A percentile compares a stretch with the other conserved stretches of the same genome.
phyloP scores from a whole-genome alignment of 2,888 invertebrate genomes.

The Nemotelus pantherinus region DNA sequence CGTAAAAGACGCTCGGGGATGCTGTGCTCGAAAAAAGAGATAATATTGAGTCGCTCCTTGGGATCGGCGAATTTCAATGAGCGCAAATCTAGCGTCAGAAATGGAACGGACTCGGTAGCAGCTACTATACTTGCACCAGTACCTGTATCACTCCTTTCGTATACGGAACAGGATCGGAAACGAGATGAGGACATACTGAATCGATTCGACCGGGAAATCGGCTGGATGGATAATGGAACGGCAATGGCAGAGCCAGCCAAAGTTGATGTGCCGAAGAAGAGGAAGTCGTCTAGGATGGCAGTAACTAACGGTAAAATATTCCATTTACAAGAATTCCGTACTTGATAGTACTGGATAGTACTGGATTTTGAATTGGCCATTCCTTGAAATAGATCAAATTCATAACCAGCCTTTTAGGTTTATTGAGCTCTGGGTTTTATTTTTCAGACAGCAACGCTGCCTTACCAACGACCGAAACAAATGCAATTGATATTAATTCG shows the following conservation, averaged over 20 bases:
- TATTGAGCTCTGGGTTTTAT: not conserved
- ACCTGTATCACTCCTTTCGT: not conserved
- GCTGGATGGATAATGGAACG: not conserved
- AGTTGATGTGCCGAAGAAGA: not conserved
- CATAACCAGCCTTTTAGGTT: too few species aligned
- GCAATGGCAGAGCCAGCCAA: not conserved
- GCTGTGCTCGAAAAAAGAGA: conserved; percentile 25
- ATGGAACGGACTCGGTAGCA: too few species aligned
- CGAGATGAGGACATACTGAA: conserved; percentile 30
- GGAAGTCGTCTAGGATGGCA: not conserved
- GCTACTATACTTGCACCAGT: not conserved
- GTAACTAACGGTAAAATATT: not conserved
- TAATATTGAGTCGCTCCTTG: conserved; percentile 28
- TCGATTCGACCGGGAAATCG: conserved; percentile 24
- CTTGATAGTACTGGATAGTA: too few species aligned
- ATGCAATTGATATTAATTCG: conserved; percentile 1
- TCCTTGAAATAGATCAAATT: too few species aligned
- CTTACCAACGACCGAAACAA: not conserved
- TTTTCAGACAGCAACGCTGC: not conserved
- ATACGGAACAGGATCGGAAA: conserved; percentile 19
- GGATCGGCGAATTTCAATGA: not conserved
- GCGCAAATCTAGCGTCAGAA: not conserved
- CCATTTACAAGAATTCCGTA: too few species aligned
- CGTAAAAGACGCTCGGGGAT: conserved; percentile 8
- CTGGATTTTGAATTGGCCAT: too few species aligned